A percentile compares a stretch with the other conserved stretches of the same genome.
phyloP scores from a whole-genome alignment of 1,140 invertebrate genomes.

The Cataglyphis hispanica region DNA sequence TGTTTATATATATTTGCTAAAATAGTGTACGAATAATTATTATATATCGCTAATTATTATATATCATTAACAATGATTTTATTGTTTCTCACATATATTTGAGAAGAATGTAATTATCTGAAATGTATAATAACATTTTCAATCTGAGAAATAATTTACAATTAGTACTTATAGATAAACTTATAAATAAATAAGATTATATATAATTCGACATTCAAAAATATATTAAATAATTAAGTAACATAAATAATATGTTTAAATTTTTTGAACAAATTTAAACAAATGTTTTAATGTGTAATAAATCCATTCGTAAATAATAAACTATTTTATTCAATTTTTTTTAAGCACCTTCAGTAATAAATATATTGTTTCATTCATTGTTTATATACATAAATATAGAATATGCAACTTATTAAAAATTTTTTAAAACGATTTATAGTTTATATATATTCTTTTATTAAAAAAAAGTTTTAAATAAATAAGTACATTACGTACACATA shows the following conservation, averaged over 20 bases:
- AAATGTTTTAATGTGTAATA: background rate
- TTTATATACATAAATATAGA: no score
- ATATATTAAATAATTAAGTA: background rate
- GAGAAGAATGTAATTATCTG: background rate
- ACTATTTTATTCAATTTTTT: no score
- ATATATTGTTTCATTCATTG: no score
- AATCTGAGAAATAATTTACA: background rate
- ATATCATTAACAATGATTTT: background rate
- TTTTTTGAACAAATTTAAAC: background rate
- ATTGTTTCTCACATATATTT: background rate
- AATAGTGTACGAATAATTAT: background rate
- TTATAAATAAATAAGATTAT: no score
- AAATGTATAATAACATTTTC: background rate
- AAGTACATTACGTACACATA: background rate
- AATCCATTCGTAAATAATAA: background rate
- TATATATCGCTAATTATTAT: background rate
- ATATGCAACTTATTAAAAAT: no score
- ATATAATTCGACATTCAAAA: background rate
- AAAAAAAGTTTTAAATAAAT: background rate
- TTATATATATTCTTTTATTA: no score
- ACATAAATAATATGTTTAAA: conserved; percentile 5
- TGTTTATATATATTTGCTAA: background rate
- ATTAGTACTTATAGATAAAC: conserved; percentile 40
- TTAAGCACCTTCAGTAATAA: no score
- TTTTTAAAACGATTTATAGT: no score